Evolutionary conservation across 2,888 invertebrate species (phyloP).

Genomic region (Cylindroiulus punctatus): DNA sequence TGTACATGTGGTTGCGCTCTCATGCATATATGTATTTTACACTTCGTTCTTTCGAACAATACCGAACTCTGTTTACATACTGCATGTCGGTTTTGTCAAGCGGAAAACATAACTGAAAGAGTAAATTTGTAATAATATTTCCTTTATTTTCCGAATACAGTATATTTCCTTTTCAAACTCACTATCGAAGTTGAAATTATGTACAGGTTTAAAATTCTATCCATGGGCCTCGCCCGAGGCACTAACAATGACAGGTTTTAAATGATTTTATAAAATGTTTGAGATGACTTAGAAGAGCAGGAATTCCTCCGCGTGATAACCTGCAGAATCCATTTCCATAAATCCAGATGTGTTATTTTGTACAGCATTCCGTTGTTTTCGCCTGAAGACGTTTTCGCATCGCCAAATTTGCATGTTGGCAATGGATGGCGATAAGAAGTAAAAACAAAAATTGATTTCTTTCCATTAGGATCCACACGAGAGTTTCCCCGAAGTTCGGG

Average conservation of each 20-base stretch:
- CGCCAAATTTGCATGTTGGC: neutral
- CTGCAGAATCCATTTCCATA: neutral
- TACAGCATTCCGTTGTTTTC: neutral
- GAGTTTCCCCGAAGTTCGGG: neutral
- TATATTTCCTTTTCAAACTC: neutral
- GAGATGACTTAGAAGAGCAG: neutral
- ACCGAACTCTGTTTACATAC: neutral
- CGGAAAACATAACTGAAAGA: neutral
- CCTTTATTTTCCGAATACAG: slow-evolving; percentile 5
- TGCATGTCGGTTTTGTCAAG: neutral
- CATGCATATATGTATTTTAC: neutral
- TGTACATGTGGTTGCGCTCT: neutral
- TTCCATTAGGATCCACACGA: neutral
- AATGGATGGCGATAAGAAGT: neutral
- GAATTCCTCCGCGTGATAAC: neutral
- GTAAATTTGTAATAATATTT: neutral
- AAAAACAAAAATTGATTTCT: slow-evolving; percentile 29
- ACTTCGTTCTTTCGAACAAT: neutral
- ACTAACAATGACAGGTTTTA: neutral
- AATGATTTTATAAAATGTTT: neutral
- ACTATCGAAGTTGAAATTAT: slow-evolving; percentile 14
- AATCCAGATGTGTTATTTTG: neutral
- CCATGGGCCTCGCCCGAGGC: neutral
- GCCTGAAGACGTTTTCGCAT: neutral
- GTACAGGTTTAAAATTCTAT: neutral